A percentile compares a stretch with the other conserved stretches of the same genome.
phyloP scores from a whole-genome alignment of 2,113 vertebrate species.

The Petrocephalus microphthalmus region DNA sequence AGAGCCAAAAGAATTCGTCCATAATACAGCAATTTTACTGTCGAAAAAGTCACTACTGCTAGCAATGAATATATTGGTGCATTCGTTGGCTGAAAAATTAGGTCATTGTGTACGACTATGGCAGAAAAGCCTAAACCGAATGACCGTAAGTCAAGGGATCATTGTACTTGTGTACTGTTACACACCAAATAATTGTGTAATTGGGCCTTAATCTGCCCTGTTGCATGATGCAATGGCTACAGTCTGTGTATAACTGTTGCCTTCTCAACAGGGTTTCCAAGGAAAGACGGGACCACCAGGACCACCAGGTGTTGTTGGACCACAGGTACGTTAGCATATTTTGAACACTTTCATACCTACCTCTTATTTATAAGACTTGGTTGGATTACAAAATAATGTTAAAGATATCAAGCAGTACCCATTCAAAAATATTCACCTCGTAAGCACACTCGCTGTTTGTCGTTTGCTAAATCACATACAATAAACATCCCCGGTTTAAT shows the following conservation, averaged over 20 bases:
- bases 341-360: neutral
- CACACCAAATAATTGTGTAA: neutral
- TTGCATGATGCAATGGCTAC: neutral
- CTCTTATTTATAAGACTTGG: neutral
- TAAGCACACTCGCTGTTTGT: neutral
- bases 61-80: neutral
- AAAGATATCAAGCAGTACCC: neutral
- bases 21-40: neutral
- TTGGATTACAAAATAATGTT: neutral
- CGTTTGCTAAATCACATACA: neutral
- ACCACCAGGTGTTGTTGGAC: constrained; percentile 86
- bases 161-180: neutral
- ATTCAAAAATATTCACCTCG: neutral
- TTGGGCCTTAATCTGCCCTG: neutral
- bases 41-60: neutral
- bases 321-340: constrained; percentile 71
- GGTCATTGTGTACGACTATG: no score
- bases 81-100: neutral
- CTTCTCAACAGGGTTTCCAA: constrained; percentile 82
- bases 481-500: neutral
- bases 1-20: neutral
- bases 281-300: constrained; percentile 94
- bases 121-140: neutral
- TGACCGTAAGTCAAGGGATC: neutral
- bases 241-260: neutral